These are phyloP conservation scores for Sylvicapra grimmia DNA, from an alignment of 2,113 vertebrate genomes.

Conservation along the genomic window DNA sequence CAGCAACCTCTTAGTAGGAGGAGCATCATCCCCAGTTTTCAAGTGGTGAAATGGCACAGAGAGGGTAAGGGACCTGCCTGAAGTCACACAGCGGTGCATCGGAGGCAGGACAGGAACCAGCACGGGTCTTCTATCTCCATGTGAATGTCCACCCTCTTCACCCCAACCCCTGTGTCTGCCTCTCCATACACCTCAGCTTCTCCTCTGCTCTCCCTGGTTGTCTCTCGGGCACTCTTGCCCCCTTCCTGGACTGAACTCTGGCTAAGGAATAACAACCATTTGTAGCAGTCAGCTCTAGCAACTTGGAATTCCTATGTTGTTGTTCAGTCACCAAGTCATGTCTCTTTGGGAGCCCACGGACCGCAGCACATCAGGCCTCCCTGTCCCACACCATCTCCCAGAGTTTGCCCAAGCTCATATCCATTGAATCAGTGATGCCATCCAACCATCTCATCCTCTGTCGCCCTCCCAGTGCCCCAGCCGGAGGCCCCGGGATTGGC, in stretches of 20 bases:
- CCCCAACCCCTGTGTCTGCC: accelerated
- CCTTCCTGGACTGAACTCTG: background rate
- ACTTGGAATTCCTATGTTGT: background rate
- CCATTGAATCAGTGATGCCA: background rate
- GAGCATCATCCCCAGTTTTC: background rate
- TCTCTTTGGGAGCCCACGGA: background rate
- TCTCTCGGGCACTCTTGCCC: background rate
- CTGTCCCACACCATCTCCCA: background rate
- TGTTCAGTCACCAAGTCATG: background rate
- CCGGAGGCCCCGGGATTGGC: background rate
- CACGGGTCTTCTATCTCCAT: background rate
- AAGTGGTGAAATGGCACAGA: background rate
- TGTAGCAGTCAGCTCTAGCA: background rate
- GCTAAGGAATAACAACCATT: background rate
- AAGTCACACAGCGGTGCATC: background rate
- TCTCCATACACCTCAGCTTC: background rate
- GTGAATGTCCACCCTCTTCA: background rate
- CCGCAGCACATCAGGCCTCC: background rate
- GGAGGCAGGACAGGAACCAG: background rate
- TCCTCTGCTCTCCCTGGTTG: background rate
- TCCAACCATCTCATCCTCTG: background rate
- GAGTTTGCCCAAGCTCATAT: background rate
- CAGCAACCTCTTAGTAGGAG: background rate
- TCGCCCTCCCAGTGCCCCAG: background rate
- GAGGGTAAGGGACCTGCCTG: background rate